These are phyloP conservation scores for Brenthis daphne DNA, from an alignment of 2,888 invertebrate genomes.

Conservation along the genomic window DNA sequence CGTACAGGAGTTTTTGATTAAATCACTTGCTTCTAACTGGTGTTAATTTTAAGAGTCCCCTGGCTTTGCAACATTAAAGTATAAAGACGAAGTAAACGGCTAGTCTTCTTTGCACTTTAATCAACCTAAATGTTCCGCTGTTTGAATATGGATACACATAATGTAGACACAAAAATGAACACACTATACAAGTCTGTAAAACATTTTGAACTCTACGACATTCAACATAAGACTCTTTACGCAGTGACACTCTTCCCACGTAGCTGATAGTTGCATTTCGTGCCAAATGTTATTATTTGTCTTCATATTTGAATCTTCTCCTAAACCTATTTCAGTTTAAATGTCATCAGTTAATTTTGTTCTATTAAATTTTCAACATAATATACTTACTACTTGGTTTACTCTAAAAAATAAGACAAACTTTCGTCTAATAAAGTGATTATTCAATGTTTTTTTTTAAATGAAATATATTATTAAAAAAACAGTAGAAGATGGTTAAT, in stretches of 20 bases:
- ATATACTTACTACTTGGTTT: too few species aligned
- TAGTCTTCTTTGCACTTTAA: slow-evolving; percentile 24
- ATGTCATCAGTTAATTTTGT: not conserved
- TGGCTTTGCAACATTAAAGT: slow-evolving; percentile 22
- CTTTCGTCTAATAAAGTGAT: too few species aligned
- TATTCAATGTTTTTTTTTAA: too few species aligned
- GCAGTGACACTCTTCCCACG: slow-evolving; percentile 60
- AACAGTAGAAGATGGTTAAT: not conserved
- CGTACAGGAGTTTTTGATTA: slow-evolving; percentile 6
- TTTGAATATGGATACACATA: slow-evolving; percentile 28
- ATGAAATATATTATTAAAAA: not conserved
- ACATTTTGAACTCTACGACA: slow-evolving; percentile 23
- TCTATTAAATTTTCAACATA: too few species aligned
- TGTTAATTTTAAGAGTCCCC: slow-evolving; percentile 15
- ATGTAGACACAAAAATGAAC: slow-evolving; percentile 2
- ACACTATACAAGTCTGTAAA: slow-evolving; percentile 12
- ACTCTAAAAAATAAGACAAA: too few species aligned
- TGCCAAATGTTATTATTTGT: slow-evolving; percentile 44
- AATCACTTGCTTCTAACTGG: slow-evolving; percentile 16
- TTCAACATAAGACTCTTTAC: slow-evolving; percentile 53
- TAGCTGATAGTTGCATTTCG: slow-evolving; percentile 56
- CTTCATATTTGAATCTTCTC: slow-evolving; percentile 29
- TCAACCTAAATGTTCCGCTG: slow-evolving; percentile 16
- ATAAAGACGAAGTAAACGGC: slow-evolving; percentile 17
- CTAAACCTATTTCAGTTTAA: slow-evolving; percentile 37